phyloP scores from a whole-genome alignment of 2,797 vertebrate species.

The Iguana delicatissima region DNA sequence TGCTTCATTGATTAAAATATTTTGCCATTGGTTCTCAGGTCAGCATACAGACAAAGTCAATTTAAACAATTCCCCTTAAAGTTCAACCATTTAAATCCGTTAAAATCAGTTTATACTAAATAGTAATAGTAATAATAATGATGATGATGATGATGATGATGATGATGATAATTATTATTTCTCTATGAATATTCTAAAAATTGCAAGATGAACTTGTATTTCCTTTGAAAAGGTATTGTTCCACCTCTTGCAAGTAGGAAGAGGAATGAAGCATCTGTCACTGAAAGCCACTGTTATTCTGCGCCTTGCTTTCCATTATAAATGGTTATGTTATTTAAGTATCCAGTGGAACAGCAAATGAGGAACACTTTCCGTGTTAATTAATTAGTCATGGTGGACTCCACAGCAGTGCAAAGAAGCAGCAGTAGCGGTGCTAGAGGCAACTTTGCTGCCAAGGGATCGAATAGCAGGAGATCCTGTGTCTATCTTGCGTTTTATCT shows the following conservation, averaged over 20 bases:
- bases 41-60: too few species aligned
- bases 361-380: constrained; percentile 53
- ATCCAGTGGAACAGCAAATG: constrained; percentile 51
- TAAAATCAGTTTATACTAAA: neutral
- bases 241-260: neutral
- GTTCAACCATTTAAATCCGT: too few species aligned
- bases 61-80: too few species aligned
- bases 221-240: neutral
- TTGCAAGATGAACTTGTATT: neutral
- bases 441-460: constrained; percentile 43
- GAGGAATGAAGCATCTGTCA: constrained; percentile 11
- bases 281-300: constrained; percentile 9
- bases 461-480: constrained; percentile 67
- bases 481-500: constrained; percentile 39
- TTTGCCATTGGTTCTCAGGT: too few species aligned
- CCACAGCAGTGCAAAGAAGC: constrained; percentile 41
- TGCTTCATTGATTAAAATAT: too few species aligned
- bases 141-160: neutral
- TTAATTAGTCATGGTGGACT: constrained; percentile 67
- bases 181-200: neutral
- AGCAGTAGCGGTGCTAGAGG: constrained; percentile 41
- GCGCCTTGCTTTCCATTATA: constrained; percentile 24
- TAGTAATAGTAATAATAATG: neutral
- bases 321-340: constrained; percentile 30
- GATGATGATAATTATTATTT: neutral